Conservation (phyloP, 2,113 vertebrate species). For the Vireo altiloquus region DNA sequence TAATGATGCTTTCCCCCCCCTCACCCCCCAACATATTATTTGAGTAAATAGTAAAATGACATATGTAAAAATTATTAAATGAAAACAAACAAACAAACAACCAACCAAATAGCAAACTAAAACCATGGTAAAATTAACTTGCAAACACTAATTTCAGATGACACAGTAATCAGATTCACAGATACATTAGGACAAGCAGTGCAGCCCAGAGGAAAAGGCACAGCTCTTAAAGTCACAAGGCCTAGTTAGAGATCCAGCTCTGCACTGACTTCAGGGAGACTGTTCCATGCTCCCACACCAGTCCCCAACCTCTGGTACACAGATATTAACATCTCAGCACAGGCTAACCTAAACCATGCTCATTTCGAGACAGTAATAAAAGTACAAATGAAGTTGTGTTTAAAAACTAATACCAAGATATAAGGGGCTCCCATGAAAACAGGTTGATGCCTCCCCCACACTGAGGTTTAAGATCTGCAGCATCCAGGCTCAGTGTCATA, state of each 20-base stretch:
- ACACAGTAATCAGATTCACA: not conserved
- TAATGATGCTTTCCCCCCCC: not conserved
- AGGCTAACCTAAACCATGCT: not conserved
- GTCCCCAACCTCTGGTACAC: not conserved
- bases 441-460: not conserved
- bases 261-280: not conserved
- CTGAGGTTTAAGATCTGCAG: not conserved
- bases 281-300: not conserved
- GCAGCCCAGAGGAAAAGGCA: not conserved
- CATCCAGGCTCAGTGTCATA: not conserved
- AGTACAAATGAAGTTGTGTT: not conserved
- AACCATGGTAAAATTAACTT: not conserved
- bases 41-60: not conserved
- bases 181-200: not conserved
- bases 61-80: not conserved
- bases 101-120: not conserved
- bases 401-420: not conserved
- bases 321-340: not conserved
- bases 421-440: not conserved
- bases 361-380: not conserved
- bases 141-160: not conserved
- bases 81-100: no score
- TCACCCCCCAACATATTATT: not conserved
- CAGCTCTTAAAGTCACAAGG: not conserved
- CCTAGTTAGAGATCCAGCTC: not conserved